A percentile compares a stretch with the other conserved stretches of the same genome.
phyloP scores from a whole-genome alignment of 2,888 invertebrate species.

The Microctonus aethiopoides region DNA sequence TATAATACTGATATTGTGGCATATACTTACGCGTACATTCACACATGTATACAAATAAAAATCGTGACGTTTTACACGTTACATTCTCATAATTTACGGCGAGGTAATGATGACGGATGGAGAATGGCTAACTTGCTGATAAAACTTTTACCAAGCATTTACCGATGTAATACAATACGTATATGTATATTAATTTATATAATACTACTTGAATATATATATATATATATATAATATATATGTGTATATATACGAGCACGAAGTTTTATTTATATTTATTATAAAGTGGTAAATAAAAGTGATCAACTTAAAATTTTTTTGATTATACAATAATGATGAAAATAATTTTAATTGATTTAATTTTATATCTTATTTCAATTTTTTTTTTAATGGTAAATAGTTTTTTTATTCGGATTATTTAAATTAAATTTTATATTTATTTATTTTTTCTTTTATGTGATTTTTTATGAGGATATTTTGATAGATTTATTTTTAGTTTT shows the following conservation, averaged over 20 bases:
- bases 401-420: too few relatives aligned
- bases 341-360: background rate
- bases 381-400: too few relatives aligned
- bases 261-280: background rate
- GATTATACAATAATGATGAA: slow-evolving; percentile 17
- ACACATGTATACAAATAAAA: background rate
- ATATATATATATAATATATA: background rate
- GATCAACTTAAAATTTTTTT: too few relatives aligned
- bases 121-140: slow-evolving; percentile 38
- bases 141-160: slow-evolving; percentile 41
- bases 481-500: too few relatives aligned
- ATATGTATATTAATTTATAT: background rate
- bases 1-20: background rate
- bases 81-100: slow-evolving; percentile 42
- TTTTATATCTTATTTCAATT: background rate
- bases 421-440: too few relatives aligned
- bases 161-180: slow-evolving; percentile 15
- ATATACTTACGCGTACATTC: too few relatives aligned
- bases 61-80: slow-evolving; percentile 35
- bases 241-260: too few relatives aligned
- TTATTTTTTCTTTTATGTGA: too few relatives aligned
- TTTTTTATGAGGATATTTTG: too few relatives aligned
- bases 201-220: background rate
- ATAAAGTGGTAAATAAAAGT: background rate
- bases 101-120: slow-evolving; percentile 48